phyloP scores from a whole-genome alignment of 1,140 invertebrate genomes.

The Drosophila sproati region DNA sequence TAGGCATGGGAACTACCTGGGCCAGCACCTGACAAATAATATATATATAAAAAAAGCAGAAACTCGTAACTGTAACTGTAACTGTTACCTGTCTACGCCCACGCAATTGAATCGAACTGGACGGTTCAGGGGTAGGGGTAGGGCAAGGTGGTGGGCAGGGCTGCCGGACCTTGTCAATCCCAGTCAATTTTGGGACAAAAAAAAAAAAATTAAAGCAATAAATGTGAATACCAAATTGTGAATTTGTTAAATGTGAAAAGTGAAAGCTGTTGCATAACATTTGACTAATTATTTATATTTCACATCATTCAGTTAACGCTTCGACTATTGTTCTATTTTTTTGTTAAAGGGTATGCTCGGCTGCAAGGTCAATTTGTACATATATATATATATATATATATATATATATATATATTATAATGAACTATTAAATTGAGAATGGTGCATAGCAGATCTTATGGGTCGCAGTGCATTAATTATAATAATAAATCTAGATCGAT shows the following conservation, averaged over 20 bases:
- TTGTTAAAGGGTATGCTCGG: neutral
- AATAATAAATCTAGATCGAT: too few relatives aligned
- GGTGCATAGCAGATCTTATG: too few relatives aligned
- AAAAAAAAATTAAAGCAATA: slow-evolving; percentile 4
- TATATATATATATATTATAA: too few relatives aligned
- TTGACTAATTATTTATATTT: slow-evolving; percentile 78
- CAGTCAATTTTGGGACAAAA: slow-evolving; percentile 24
- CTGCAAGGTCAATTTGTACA: neutral
- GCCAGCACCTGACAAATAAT: slow-evolving; percentile 24
- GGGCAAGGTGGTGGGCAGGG: too few relatives aligned
- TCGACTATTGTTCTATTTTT: neutral
- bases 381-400: too few relatives aligned
- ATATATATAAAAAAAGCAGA: slow-evolving; percentile 9
- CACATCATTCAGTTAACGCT: slow-evolving; percentile 5
- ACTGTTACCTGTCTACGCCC: slow-evolving; percentile 28
- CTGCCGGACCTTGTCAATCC: slow-evolving; percentile 5
- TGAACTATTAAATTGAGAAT: too few relatives aligned
- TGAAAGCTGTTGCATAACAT: slow-evolving; percentile 78
- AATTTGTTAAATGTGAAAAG: slow-evolving; percentile 73
- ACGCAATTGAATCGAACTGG: slow-evolving; percentile 45
- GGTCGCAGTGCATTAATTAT: too few relatives aligned
- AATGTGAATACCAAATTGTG: slow-evolving; percentile 22
- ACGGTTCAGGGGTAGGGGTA: neutral
- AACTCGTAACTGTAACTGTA: slow-evolving; percentile 6
- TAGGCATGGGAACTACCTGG: slow-evolving; percentile 5